A percentile compares a stretch with the other conserved stretches of the same genome.
These are phyloP conservation scores for Myxocyprinus asiaticus DNA, from an alignment of 2,113 vertebrate genomes.

Conservation along the genomic window DNA sequence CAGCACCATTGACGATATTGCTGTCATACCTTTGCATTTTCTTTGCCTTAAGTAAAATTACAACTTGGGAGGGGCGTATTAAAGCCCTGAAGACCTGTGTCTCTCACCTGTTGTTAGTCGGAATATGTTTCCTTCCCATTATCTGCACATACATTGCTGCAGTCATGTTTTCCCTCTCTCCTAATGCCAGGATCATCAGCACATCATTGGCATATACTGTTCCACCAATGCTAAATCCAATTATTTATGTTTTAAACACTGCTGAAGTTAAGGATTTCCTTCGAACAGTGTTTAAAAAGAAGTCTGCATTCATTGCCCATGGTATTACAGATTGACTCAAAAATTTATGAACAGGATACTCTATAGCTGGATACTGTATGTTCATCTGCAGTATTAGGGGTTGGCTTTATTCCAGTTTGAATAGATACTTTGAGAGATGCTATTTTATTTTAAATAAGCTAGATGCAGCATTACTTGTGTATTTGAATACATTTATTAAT, in stretches of 20 bases:
- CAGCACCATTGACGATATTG: conserved; percentile 49
- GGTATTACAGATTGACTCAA: not conserved
- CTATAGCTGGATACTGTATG: no score
- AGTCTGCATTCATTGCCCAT: not conserved
- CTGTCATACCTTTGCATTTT: conserved; percentile 27
- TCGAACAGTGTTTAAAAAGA: conserved; percentile 34
- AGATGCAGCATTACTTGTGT: no score
- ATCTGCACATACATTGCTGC: not conserved
- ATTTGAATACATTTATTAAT: no score
- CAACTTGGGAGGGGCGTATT: conserved; percentile 47
- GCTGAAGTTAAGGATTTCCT: conserved; percentile 38
- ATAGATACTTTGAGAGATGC: no score
- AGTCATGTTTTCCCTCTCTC: not conserved
- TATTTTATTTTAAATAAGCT: no score
- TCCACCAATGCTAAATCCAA: conserved; percentile 51
- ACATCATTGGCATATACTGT: conserved; percentile 29
- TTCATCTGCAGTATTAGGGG: no score
- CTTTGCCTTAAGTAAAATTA: conserved; percentile 47
- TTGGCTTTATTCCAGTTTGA: no score
- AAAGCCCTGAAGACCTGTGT: conserved; percentile 63
- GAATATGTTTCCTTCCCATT: conserved; percentile 55
- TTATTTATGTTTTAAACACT: conserved; percentile 51
- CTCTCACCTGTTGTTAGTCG: conserved; percentile 62
- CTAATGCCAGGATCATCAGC: conserved; percentile 46
- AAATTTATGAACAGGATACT: not conserved